Evolutionary conservation across 1,140 invertebrate species (phyloP), one percentile per base, ranked within the genome.

Genomic region (Cydia strobilella): DNA sequence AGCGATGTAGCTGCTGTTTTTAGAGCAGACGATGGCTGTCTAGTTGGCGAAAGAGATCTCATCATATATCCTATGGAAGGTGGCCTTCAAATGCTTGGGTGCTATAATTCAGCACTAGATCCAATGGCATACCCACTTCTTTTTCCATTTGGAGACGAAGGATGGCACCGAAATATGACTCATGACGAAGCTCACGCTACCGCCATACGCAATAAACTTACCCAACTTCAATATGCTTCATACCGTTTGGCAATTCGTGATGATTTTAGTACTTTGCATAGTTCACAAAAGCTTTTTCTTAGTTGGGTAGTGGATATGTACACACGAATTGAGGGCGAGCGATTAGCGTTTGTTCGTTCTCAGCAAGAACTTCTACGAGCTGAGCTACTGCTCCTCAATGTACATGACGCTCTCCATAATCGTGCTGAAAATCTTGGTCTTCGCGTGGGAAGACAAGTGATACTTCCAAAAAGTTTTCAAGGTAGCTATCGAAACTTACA

Each of bases 401-500:
- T 59, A 69, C 20, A 42, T 31, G 71, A 72, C 42, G 42, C 31
- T 23, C 39, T 72, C 7, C 23, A 69, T 5, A 45, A 72, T 72
- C 39, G 42, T 72, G 45, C 39, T 18, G 35, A 35, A 35, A 35
- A 35, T 35, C 35, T 45, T 45, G 42, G 42, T 12, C 12, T 13
- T 45, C 42, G 12, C 31, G 48, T 81, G 66, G 79, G 81, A 1
- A 75, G 74, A 66, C 48, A 75, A 42, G 73, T 79, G 74, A 82
- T 84, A 73, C 72, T 84, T 75, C 80, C 82, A 72, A 82, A 82
- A 77, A 80, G 77, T 73, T 84, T 79, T 72, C 78, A 76, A 71
- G 77, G 79, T 66, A 72, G 79, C 48, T 81, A 79, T 71, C 76
- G 81, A 72, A 79, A 83, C 78, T 72, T 84, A 74, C 74, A 80